phyloP scores from a whole-genome alignment of 2,888 invertebrate species.

The Hoplodrina blanda region DNA sequence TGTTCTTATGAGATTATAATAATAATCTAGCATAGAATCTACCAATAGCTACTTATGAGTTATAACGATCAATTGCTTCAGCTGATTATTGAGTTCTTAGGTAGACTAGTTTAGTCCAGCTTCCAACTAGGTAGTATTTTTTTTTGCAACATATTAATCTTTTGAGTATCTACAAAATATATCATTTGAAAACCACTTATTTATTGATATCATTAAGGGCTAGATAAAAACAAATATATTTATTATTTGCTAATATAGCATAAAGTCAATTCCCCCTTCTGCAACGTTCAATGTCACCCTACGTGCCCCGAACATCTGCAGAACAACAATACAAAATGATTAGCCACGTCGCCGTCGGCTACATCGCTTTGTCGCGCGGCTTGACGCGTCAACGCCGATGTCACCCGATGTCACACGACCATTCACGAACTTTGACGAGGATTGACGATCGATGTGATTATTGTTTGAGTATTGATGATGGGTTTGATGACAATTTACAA shows the following conservation, averaged over 20 bases:
- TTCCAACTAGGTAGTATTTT: too few species aligned
- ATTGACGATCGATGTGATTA: constrained; percentile 60
- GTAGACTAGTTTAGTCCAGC: too few species aligned
- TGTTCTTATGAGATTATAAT: too few species aligned
- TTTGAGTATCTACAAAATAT: too few species aligned
- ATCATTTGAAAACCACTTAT: too few species aligned
- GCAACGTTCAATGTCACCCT: constrained; percentile 64
- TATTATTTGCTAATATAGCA: neutral
- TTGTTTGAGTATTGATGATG: constrained; percentile 41
- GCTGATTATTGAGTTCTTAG: too few species aligned
- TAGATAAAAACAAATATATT: too few species aligned
- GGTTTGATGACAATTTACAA: constrained; percentile 14
- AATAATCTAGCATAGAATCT: too few species aligned
- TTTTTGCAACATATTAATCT: too few species aligned
- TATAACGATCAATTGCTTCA: too few species aligned
- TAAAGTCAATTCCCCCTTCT: neutral
- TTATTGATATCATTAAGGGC: too few species aligned
- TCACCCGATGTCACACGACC: constrained; percentile 49
- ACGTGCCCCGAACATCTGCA: constrained; percentile 76
- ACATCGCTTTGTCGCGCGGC: constrained; percentile 65
- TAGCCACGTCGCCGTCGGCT: constrained; percentile 78
- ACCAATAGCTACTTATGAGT: too few species aligned
- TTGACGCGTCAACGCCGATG: constrained; percentile 60
- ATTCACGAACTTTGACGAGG: constrained; percentile 44
- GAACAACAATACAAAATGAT: constrained; percentile 84